Evolutionary conservation across 2,113 vertebrate genomes (phyloP), one percentile per base, ranked within the genome.

Genomic region (Balaenoptera acutorostrata): DNA sequence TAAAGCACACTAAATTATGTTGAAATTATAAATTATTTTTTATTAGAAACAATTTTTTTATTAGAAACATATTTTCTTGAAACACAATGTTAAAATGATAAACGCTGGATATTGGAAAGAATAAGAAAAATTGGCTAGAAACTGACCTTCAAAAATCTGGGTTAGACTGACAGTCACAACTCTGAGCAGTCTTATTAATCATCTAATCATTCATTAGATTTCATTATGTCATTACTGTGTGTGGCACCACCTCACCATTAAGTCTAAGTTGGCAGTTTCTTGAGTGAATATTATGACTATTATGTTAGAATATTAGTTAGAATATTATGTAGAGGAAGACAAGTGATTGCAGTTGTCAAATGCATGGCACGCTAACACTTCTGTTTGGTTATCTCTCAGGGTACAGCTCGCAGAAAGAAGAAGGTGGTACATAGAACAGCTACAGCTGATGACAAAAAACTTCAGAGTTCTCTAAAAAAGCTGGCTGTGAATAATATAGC

Each of bases 341-440:
- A 69, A 83, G 55, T 81, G 74, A 75, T 81, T 95, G 46, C 20
- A 74, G 17, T 49, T 94, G 41, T 14, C 57, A 85, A 14, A 29
- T 66, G n/a, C 52, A 61, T 82, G 78, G 9, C 17, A 59, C 84
- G 21, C 89, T 98, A 82, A 98, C 27, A 90, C 84, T 46, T 92
- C 77, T 92, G 27, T 88, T 83, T 92, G 72, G 17, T 87, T 96
- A n/a, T 96, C 90, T 98, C 91, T 69, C 93, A 99, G 99, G 99
- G 99, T 97, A 99, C 99, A 77, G 99, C 99, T 95, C 99, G 99
- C 98, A 99, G 99, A 99, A 99, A 99, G 99, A 99, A 99, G 99
- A 99, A 99, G 99, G 99, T 99, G 71, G 99, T 99, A 91, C 99
- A 99, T 98, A 99, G 99, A 98, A 99, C 99, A 55, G 99, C 99